phyloP scores from a whole-genome alignment of 2,797 vertebrate species.

The Naso thynnoides region DNA sequence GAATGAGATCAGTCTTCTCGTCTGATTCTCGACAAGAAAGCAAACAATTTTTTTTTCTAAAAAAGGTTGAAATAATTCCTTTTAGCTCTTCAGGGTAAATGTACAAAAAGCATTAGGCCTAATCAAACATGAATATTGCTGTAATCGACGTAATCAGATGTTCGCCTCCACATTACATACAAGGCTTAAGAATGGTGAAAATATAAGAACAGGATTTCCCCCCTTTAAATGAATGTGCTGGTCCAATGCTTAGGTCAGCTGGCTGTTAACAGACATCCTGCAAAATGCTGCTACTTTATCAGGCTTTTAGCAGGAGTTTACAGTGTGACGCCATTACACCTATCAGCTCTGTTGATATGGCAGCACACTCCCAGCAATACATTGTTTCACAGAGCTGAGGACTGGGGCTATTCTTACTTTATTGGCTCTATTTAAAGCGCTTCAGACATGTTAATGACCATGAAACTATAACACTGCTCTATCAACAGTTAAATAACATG shows the following conservation, averaged over 20 bases:
- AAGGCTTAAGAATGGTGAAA: slow-evolving; percentile 37
- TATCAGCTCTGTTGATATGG: slow-evolving; percentile 75
- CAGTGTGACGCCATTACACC: slow-evolving; percentile 70
- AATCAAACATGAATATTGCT: slow-evolving; percentile 28
- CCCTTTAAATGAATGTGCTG: slow-evolving; percentile 67
- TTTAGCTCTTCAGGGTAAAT: slow-evolving; percentile 5
- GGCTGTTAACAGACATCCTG: slow-evolving; percentile 73
- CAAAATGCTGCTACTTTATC: slow-evolving; percentile 78
- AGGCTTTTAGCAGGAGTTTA: slow-evolving; percentile 78
- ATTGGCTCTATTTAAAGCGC: slow-evolving; percentile 60
- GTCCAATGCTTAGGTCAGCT: slow-evolving; percentile 72
- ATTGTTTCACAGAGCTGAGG: slow-evolving; percentile 74
- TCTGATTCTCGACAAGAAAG: background rate
- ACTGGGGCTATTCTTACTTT: slow-evolving; percentile 67
- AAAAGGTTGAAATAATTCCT: background rate
- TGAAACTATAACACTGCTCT: slow-evolving; percentile 36
- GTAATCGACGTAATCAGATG: slow-evolving; percentile 15
- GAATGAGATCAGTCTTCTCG: background rate
- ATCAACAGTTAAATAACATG: slow-evolving; percentile 46
- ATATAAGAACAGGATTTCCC: slow-evolving; percentile 59
- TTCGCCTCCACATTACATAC: slow-evolving; percentile 1
- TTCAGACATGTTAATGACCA: slow-evolving; percentile 48
- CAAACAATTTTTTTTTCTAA: background rate
- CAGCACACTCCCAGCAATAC: slow-evolving; percentile 74
- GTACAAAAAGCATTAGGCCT: slow-evolving; percentile 23